These are phyloP conservation scores for Xenopus borealis DNA, from an alignment of 2,113 vertebrate species.

Conservation along the genomic window DNA sequence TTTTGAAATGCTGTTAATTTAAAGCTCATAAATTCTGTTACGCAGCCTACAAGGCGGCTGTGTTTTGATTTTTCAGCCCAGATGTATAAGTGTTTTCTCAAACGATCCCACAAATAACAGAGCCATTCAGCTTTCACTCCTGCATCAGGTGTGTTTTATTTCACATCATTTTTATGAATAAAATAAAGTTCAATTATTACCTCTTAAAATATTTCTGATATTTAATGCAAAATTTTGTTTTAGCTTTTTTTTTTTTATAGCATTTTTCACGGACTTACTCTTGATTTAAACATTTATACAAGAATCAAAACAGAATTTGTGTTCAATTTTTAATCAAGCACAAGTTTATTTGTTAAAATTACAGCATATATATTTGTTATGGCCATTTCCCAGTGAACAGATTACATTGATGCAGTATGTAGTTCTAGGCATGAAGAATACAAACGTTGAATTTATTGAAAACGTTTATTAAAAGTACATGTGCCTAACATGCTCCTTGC, in stretches of 20 bases:
- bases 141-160: slow-evolving; percentile 46
- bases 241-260: slow-evolving; percentile 40
- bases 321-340: slow-evolving; percentile 30
- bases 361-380: not conserved
- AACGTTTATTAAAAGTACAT: too few species aligned
- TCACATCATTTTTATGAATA: slow-evolving; percentile 44
- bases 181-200: slow-evolving; percentile 45
- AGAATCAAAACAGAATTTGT: slow-evolving; percentile 32
- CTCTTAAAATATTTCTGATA: slow-evolving; percentile 46
- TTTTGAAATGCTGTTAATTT: slow-evolving; percentile 40
- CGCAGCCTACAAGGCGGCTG: slow-evolving; percentile 40
- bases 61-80: slow-evolving; percentile 44
- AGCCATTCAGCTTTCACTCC: slow-evolving; percentile 35
- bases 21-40: slow-evolving; percentile 43
- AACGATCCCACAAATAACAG: slow-evolving; percentile 45
- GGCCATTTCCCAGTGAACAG: not conserved
- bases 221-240: slow-evolving; percentile 44
- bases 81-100: slow-evolving; percentile 47
- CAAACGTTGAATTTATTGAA: too few species aligned
- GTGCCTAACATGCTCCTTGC: too few species aligned
- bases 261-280: slow-evolving; percentile 20
- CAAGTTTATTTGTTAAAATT: slow-evolving; percentile 23
- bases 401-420: not conserved
- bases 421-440: not conserved
- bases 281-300: slow-evolving; percentile 21